Percentiles rank a stretch among this genome's conserved stretches.
Evolutionary conservation across 1,140 invertebrate species (phyloP).

Genomic region (Cheumatopsyche charites): DNA sequence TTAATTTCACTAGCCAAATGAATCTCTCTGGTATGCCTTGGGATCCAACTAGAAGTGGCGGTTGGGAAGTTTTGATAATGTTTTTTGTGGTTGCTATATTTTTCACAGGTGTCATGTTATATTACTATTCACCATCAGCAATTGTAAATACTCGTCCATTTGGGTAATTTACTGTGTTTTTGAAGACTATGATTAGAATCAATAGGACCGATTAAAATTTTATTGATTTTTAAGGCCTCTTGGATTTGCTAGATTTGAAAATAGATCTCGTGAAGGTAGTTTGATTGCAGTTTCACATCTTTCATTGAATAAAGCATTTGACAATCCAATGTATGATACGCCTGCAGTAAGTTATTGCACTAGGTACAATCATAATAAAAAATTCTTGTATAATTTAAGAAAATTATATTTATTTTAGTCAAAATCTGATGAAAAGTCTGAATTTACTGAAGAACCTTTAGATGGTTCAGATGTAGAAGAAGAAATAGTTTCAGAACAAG

Average conservation of each 20-base stretch:
- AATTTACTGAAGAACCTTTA: constrained; percentile 20
- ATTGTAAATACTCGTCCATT: constrained; percentile 11
- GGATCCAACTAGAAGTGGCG: constrained; percentile 2
- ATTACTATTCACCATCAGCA: constrained; percentile 37
- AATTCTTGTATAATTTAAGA: too few relatives aligned
- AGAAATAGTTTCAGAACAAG: constrained; percentile 1
- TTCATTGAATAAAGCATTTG: constrained; percentile 42
- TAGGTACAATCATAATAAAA: too few relatives aligned
- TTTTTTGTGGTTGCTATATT: constrained; percentile 12
- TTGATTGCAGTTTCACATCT: constrained; percentile 42
- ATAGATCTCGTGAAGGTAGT: constrained; percentile 44
- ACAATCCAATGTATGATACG: constrained; percentile 41
- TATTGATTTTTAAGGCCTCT: constrained; percentile 31
- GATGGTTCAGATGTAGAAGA: constrained; percentile 21
- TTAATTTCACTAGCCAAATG: neutral
- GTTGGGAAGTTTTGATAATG: constrained; percentile 37
- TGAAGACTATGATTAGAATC: too few relatives aligned
- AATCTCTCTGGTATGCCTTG: constrained; percentile 29
- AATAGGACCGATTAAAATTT: constrained; percentile 4
- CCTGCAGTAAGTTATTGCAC: constrained; percentile 28
- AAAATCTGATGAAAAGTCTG: constrained; percentile 1
- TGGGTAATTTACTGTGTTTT: constrained; percentile 13
- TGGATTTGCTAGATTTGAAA: constrained; percentile 43
- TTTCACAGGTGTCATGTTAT: constrained; percentile 28
- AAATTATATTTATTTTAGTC: constrained; percentile 18